Evolutionary conservation across 2,888 invertebrate species (phyloP).

Genomic region (Chrysotoxum bicinctum): DNA sequence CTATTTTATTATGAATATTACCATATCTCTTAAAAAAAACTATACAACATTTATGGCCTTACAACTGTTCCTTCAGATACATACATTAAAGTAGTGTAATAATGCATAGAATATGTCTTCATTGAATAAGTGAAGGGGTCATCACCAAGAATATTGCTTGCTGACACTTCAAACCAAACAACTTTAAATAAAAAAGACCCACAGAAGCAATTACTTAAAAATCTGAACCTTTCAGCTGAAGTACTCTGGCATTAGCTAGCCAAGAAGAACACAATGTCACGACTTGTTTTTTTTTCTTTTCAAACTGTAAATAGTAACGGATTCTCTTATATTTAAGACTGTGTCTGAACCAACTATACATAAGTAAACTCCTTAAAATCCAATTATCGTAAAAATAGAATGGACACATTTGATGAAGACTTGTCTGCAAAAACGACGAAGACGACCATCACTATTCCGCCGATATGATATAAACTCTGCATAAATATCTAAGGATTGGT

Average conservation of each 20-base stretch:
- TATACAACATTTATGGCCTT: not conserved
- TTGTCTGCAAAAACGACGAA: constrained; percentile 10
- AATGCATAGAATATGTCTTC: not conserved
- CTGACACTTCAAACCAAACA: constrained; percentile 5
- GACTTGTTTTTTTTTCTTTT: constrained; percentile 1
- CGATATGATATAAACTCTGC: constrained; percentile 40
- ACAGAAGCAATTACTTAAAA: constrained; percentile 11
- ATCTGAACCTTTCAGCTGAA: constrained; percentile 8
- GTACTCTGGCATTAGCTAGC: not conserved
- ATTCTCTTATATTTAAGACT: constrained; percentile 3
- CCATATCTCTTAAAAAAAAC: not conserved
- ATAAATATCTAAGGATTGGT: constrained; percentile 3
- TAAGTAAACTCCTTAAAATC: constrained; percentile 22
- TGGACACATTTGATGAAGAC: constrained; percentile 36
- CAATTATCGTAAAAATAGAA: constrained; percentile 33
- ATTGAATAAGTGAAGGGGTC: constrained; percentile 7
- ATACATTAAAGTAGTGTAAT: not conserved
- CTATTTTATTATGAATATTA: not conserved
- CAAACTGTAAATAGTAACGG: constrained; percentile 7
- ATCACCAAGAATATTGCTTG: not conserved
- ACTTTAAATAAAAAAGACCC: not conserved
- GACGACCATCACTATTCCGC: constrained; percentile 33
- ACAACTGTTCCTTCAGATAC: not conserved
- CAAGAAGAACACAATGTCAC: constrained; percentile 30
- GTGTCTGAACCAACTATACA: not conserved